Conservation (phyloP, 2,888 invertebrate genomes). For the Bombylius discolor region DNA sequence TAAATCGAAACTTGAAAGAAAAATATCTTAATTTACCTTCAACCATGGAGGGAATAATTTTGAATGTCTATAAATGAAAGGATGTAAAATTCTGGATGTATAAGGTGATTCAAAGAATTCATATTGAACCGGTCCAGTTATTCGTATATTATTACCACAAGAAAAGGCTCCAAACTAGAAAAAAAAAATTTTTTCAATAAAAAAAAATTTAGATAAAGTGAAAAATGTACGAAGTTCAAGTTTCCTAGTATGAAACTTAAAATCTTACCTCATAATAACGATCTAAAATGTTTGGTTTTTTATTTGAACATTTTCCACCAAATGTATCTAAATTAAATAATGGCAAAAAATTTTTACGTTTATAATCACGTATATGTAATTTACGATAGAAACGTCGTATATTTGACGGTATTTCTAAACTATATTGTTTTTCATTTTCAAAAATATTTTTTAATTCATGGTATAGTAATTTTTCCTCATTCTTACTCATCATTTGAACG, state of each 20-base stretch:
- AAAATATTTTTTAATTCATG: conserved; percentile 26
- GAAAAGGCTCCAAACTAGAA: conserved; percentile 19
- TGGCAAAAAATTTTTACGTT: conserved; percentile 42
- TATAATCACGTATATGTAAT: conserved; percentile 42
- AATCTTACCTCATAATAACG: conserved; percentile 23
- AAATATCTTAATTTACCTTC: conserved; percentile 39
- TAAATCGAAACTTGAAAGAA: not conserved
- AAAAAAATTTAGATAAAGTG: too few relatives aligned
- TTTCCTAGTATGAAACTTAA: too few relatives aligned
- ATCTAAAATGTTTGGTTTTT: conserved; percentile 26
- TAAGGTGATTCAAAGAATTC: conserved; percentile 53
- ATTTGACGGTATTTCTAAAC: conserved; percentile 26
- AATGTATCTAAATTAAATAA: conserved; percentile 45
- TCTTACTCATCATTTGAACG: conserved; percentile 26
- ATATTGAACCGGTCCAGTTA: conserved; percentile 42
- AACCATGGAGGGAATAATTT: conserved; percentile 58
- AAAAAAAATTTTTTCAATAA: too few relatives aligned
- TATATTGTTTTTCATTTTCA: conserved; percentile 19
- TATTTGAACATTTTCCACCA: conserved; percentile 4
- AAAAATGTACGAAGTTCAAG: too few relatives aligned
- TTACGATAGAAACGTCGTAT: conserved; percentile 43
- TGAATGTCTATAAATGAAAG: conserved; percentile 66
- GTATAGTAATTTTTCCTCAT: conserved; percentile 29
- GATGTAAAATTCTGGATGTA: conserved; percentile 61
- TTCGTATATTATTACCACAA: conserved; percentile 31